Evolutionary conservation across 2,888 invertebrate species (phyloP).

Genomic region (Phasia obesa): DNA sequence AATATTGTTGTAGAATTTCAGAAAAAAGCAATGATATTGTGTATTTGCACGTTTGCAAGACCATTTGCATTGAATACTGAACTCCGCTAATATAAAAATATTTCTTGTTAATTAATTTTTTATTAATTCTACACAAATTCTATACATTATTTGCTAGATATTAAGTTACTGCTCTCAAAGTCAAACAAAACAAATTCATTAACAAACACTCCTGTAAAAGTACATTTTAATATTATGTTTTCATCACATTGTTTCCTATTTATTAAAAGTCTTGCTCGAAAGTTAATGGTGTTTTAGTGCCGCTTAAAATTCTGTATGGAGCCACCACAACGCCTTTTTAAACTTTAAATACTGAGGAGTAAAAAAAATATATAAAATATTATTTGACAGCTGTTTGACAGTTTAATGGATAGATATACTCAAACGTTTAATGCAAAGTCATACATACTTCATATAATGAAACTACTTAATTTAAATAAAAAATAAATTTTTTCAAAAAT

Average conservation of each 20-base stretch:
- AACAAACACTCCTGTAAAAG: too few relatives aligned
- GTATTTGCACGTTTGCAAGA: too few relatives aligned
- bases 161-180: too few relatives aligned
- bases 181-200: too few relatives aligned
- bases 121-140: too few relatives aligned
- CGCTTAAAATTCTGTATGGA: conserved; percentile 17
- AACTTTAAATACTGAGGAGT: conserved; percentile 39
- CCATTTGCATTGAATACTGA: too few relatives aligned
- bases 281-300: conserved; percentile 3
- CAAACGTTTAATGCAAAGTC: conserved; percentile 6
- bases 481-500: too few relatives aligned
- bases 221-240: conserved; percentile 18
- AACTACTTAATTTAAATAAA: not conserved
- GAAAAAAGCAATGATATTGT: too few relatives aligned
- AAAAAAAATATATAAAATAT: conserved; percentile 46
- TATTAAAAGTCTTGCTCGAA: not conserved
- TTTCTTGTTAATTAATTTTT: too few relatives aligned
- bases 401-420: conserved; percentile 44
- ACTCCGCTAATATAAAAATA: too few relatives aligned
- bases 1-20: too few relatives aligned
- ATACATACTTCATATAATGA: not conserved
- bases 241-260: conserved; percentile 13
- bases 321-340: conserved; percentile 15
- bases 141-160: too few relatives aligned
- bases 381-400: conserved; percentile 60